phyloP scores from a whole-genome alignment of 2,888 invertebrate genomes.

The Drosophila flavopinicola region DNA sequence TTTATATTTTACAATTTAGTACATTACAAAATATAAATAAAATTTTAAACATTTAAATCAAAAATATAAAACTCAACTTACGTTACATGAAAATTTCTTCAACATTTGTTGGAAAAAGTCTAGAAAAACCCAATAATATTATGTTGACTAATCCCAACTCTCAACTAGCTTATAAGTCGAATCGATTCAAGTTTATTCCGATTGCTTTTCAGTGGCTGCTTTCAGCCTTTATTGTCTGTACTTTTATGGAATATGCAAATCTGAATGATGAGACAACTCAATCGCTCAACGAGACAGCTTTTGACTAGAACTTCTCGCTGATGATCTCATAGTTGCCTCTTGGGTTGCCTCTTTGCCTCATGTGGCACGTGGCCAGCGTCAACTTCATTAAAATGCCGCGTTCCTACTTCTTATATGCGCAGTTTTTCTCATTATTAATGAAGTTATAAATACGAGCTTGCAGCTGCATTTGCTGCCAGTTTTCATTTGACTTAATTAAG shows the following conservation, averaged over 20 bases:
- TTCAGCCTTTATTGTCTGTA: neutral
- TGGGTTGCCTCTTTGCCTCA: too few species aligned
- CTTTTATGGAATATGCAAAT: constrained; percentile 36
- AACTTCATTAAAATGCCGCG: constrained; percentile 16
- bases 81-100: too few species aligned
- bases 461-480: constrained; percentile 37
- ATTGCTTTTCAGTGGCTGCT: neutral
- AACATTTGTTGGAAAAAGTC: too few species aligned
- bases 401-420: neutral
- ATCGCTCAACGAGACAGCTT: constrained; percentile 12
- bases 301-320: constrained; percentile 2
- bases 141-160: too few species aligned
- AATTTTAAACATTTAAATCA: too few species aligned
- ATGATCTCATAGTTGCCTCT: constrained; percentile 45
- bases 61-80: too few species aligned
- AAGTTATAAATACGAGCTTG: constrained; percentile 30
- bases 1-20: too few species aligned
- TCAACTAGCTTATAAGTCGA: too few species aligned
- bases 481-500: constrained; percentile 45
- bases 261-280: constrained; percentile 7
- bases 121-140: too few species aligned
- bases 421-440: constrained; percentile 41
- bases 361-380: constrained; percentile 46
- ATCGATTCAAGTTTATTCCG: neutral
- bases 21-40: too few species aligned